Base-by-base conservation (phyloP, 2,113 vertebrate species). In the Misgurnus mizolepis region DNA sequence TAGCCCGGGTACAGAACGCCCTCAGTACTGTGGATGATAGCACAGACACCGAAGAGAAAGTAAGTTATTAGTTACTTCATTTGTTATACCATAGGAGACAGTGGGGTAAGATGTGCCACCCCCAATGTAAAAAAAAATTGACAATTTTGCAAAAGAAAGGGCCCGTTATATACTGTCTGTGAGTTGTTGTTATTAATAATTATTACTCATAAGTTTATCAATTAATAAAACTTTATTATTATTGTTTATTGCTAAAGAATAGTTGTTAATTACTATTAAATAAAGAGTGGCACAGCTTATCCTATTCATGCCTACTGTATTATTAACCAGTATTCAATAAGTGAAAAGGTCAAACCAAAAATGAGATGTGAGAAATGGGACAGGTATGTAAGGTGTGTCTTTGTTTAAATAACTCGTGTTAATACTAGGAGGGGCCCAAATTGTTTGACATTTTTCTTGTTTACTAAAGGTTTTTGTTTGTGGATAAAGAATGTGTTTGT, bases 21-120 rank as follows among this genome's bases (percentile, higher is more conserved):
- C 88, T 99, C 84, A 93, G 91, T 85, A 92, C 89, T 15, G 82
- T 89, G 0, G 92, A 94, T 4, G 78, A 93, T 15, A 86, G 84
- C 18, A 90, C 91, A 0, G 96, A 97, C 67, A 86, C 92, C 0
- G 97, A 98, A 22, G 97, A 99, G 88, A 95, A 92, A 95, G 97
- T 97, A 88, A 88, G 92, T 76, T 58, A 58, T 58, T 2, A 7
- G 7, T 5, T 1, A 14, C 14, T n/a, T 3, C 12, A 8, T 45
- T 7, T 2, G 39, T 17, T 9, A 5, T n/a, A 50, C 14, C 47
- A 11, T 12, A 43, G 43, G 17, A 22, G 43, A 53, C 1, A 14
- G 50, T 53, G 50, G 11, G 50, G 50, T 14, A 53, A 5, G 12
- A 53, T 53, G 14, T 53, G 50, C 14, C 50, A 53, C 0, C 4